A percentile compares a stretch with the other conserved stretches of the same genome.
Evolutionary conservation across 2,888 invertebrate species (phyloP).

Genomic region (Cosmopolites sordidus): DNA sequence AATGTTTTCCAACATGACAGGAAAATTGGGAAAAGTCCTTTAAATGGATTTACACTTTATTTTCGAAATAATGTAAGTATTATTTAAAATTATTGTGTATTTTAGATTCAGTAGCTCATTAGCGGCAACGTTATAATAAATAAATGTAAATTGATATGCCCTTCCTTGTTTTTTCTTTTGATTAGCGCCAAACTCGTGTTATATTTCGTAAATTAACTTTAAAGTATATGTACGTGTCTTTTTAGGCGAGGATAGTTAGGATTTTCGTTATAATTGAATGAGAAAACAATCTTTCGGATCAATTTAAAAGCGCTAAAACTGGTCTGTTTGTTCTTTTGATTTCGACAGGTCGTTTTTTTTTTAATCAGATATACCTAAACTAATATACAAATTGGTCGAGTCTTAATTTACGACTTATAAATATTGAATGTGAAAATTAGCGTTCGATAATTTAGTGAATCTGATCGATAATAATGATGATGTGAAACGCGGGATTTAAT

Average conservation of each 20-base stretch:
- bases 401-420: too few relatives aligned
- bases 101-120: slow-evolving; percentile 15
- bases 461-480: too few relatives aligned
- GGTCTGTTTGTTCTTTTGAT: slow-evolving; percentile 8
- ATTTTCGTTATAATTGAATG: slow-evolving; percentile 19
- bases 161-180: slow-evolving; percentile 35
- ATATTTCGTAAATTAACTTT: slow-evolving; percentile 23
- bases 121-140: slow-evolving; percentile 32
- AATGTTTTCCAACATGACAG: slow-evolving; percentile 31
- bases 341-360: too few relatives aligned
- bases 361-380: too few relatives aligned
- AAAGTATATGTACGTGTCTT: slow-evolving; percentile 14
- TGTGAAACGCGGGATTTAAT: too few relatives aligned
- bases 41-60: slow-evolving; percentile 34
- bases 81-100: slow-evolving; percentile 18
- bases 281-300: slow-evolving; percentile 4
- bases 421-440: too few relatives aligned
- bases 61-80: slow-evolving; percentile 39
- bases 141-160: slow-evolving; percentile 44
- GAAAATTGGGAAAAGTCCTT: slow-evolving; percentile 26
- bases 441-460: too few relatives aligned
- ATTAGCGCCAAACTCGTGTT: slow-evolving; percentile 32
- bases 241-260: slow-evolving; percentile 22
- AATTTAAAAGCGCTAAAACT: slow-evolving; percentile 17
- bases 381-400: too few relatives aligned